A percentile compares a stretch with the other conserved stretches of the same genome.
Evolutionary conservation across 2,888 invertebrate species (phyloP).

Genomic region (Drosophila infuscata): DNA sequence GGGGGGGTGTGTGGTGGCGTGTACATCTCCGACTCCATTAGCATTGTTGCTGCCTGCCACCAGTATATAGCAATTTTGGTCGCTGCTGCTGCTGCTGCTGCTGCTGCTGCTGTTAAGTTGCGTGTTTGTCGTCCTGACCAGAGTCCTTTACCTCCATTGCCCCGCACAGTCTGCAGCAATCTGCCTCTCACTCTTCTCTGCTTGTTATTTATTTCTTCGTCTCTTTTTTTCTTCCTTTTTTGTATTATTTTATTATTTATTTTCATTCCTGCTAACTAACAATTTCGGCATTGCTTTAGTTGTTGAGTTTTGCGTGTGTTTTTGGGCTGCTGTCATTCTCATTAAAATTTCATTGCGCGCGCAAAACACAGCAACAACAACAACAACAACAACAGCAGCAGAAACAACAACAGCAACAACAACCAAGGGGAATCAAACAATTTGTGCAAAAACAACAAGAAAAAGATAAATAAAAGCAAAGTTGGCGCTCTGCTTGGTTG

Average conservation of each 20-base stretch:
- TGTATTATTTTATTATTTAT: conserved; percentile 46
- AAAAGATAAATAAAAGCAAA: conserved; percentile 35
- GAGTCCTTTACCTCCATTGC: conserved; percentile 16
- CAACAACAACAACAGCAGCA: conserved; percentile 41
- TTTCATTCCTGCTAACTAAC: conserved; percentile 51
- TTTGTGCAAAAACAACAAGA: conserved; percentile 50
- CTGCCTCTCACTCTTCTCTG: background rate
- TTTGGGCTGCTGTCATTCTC: conserved; percentile 73
- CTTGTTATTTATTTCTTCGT: conserved; percentile 2
- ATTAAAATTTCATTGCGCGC: conserved; percentile 79
- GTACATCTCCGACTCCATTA: conserved; percentile 5
- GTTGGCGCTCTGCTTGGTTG: conserved; percentile 54
- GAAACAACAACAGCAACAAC: conserved; percentile 38
- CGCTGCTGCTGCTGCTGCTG: background rate
- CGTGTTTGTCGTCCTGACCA: conserved; percentile 26
- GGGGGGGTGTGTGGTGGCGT: conserved; percentile 1
- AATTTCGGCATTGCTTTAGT: conserved; percentile 43
- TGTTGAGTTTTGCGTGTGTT: conserved; percentile 51
- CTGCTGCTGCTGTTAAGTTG: conserved; percentile 10
- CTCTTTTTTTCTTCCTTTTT: background rate
- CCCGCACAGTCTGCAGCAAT: conserved; percentile 13
- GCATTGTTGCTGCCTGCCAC: conserved; percentile 14
- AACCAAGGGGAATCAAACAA: conserved; percentile 53
- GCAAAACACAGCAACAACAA: conserved; percentile 55
- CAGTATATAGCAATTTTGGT: conserved; percentile 48